phyloP scores from a whole-genome alignment of 2,888 invertebrate species.

The Odontothrips loti region DNA sequence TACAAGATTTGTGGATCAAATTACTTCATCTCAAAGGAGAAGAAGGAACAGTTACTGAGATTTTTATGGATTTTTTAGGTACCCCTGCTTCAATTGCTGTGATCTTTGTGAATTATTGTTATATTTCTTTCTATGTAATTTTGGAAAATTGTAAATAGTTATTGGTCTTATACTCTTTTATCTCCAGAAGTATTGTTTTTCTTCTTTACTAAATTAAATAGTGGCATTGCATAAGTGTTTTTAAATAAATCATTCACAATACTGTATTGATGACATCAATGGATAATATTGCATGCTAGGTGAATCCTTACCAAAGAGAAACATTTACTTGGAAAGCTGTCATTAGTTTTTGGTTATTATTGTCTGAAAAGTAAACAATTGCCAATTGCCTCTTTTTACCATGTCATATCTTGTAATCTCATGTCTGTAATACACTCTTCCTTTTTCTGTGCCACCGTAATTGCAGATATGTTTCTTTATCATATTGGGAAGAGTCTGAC shows the following conservation, averaged over 20 bases:
- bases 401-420: background rate
- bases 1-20: background rate
- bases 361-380: background rate
- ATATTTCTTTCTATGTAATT: background rate
- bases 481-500: slow-evolving; percentile 1
- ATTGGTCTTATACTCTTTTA: background rate
- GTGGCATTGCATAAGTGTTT: too few relatives aligned
- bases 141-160: background rate
- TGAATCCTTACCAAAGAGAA: background rate
- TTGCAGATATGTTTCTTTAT: background rate
- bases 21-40: background rate
- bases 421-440: background rate
- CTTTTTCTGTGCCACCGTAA: background rate
- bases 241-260: background rate
- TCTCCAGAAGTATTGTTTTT: background rate
- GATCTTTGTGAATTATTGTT: background rate
- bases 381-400: too few relatives aligned
- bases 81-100: background rate
- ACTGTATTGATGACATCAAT: background rate
- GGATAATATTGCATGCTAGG: background rate
- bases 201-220: background rate
- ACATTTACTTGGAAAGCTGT: background rate
- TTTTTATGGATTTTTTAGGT: background rate
- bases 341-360: background rate
- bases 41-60: background rate